These are phyloP conservation scores for Herminia tarsipennalis DNA, from an alignment of 2,888 invertebrate genomes.

Conservation along the genomic window DNA sequence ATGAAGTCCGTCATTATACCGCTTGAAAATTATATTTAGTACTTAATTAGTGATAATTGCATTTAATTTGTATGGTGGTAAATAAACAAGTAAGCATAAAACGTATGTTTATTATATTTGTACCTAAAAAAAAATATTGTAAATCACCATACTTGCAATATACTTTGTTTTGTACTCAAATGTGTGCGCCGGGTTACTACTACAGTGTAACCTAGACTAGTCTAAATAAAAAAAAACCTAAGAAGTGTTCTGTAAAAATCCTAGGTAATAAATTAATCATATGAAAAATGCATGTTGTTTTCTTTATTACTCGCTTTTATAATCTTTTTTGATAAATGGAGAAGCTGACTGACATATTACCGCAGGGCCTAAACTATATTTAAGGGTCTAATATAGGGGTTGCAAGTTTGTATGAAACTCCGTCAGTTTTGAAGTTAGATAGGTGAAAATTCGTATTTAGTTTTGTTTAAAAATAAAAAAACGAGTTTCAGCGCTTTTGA, in stretches of 20 bases:
- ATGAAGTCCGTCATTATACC: conserved; percentile 6
- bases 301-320: neutral
- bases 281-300: neutral
- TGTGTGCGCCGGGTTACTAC: conserved; percentile 9
- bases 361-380: no score
- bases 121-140: neutral
- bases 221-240: conserved; percentile 10
- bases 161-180: conserved; percentile 2
- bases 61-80: conserved; percentile 10
- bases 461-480: no score
- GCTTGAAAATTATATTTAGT: conserved; percentile 8
- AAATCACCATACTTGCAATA: neutral
- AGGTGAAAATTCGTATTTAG: no score
- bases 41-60: conserved; percentile 7
- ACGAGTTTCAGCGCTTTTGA: no score
- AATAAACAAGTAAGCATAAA: conserved; percentile 1
- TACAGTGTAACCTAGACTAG: conserved; percentile 8
- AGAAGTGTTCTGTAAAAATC: conserved; percentile 10
- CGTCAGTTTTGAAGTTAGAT: no score
- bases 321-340: no score
- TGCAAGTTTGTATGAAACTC: no score
- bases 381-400: no score
- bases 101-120: neutral
- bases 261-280: conserved; percentile 22
- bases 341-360: no score